phyloP scores from a whole-genome alignment of 2,888 invertebrate species.

The Hartigia nigra region DNA sequence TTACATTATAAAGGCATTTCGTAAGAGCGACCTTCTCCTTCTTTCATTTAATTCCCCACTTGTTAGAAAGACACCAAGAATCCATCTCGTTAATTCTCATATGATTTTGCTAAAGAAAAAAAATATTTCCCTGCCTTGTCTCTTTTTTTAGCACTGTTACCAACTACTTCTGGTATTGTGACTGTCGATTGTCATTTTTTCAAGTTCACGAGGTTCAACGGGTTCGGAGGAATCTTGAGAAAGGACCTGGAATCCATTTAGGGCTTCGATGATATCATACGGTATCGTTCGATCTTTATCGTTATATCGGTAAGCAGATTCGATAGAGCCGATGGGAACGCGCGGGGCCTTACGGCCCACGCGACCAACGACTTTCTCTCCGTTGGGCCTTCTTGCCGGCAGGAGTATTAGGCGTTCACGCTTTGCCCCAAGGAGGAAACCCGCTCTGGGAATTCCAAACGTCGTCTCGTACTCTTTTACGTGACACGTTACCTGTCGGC shows the following conservation, averaged over 20 bases:
- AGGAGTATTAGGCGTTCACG: background rate
- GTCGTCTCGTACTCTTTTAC: background rate
- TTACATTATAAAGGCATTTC: background rate
- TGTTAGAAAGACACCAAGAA: background rate
- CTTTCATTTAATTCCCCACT: background rate
- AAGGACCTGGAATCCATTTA: background rate
- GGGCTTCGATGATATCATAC: background rate
- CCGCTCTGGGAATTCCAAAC: background rate
- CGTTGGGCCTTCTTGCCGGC: background rate
- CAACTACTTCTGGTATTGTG: background rate
- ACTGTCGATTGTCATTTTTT: background rate
- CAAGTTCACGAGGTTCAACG: background rate
- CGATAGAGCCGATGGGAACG: background rate
- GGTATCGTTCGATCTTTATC: background rate
- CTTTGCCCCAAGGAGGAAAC: background rate
- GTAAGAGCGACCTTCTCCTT: background rate
- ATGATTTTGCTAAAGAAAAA: background rate
- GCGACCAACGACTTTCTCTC: conserved; percentile 7
- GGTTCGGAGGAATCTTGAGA: background rate
- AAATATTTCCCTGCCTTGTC: too few relatives aligned
- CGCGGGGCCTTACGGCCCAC: background rate
- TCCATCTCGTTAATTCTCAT: background rate
- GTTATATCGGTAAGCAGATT: background rate
- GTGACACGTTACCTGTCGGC: background rate
- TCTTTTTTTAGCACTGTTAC: too few relatives aligned